phyloP scores from a whole-genome alignment of 2,888 invertebrate species.

The Bibio marci region DNA sequence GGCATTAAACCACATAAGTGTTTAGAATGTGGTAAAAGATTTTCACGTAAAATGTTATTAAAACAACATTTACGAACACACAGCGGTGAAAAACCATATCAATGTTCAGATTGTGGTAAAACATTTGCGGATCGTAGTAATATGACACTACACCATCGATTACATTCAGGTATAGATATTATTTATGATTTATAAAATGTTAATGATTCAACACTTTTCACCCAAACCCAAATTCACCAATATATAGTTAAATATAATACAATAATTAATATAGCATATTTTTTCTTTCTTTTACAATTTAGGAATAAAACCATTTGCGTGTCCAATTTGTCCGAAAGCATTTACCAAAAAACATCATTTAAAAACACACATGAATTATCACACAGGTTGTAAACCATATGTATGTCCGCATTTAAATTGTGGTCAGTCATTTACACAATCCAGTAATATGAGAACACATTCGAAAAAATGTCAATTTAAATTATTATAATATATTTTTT shows the following conservation, averaged over 20 bases:
- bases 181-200: neutral
- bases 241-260: too few relatives aligned
- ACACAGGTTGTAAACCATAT: conserved; percentile 69
- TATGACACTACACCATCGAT: conserved; percentile 63
- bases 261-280: neutral
- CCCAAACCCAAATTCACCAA: too few relatives aligned
- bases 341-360: conserved; percentile 76
- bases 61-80: conserved; percentile 71
- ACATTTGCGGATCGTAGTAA: conserved; percentile 72
- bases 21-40: conserved; percentile 60
- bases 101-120: conserved; percentile 63
- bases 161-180: conserved; percentile 46
- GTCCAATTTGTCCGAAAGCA: conserved; percentile 42
- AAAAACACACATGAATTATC: conserved; percentile 70
- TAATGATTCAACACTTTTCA: neutral
- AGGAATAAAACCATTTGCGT: conserved; percentile 62
- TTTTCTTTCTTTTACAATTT: conserved; percentile 15
- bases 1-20: conserved; percentile 65
- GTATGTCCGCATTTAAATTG: conserved; percentile 48
- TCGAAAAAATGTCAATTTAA: conserved; percentile 50
- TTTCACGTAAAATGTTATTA: conserved; percentile 67
- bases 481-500: neutral
- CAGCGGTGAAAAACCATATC: conserved; percentile 61
- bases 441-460: conserved; percentile 76
- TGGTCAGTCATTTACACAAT: conserved; percentile 62